These are phyloP conservation scores for Sparus aurata DNA, from an alignment of 2,797 vertebrate species.

Conservation along the genomic window DNA sequence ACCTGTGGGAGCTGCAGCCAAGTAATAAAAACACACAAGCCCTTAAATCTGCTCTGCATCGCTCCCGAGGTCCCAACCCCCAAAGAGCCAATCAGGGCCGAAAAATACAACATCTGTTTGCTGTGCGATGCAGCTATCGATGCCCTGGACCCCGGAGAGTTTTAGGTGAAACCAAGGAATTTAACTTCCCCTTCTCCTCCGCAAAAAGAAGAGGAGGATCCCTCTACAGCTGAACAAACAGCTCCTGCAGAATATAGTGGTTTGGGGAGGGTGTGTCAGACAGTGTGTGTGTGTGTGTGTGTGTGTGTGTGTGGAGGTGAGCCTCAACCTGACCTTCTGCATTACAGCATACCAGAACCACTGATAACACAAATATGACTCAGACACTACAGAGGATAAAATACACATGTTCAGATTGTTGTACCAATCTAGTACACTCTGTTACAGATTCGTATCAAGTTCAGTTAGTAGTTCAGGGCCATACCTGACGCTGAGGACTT, in stretches of 20 bases:
- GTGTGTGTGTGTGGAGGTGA: constrained; percentile 35
- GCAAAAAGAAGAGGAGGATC: constrained; percentile 63
- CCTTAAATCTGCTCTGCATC: constrained; percentile 76
- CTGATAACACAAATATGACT: constrained; percentile 38
- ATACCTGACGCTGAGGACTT: not conserved
- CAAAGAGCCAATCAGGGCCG: constrained; percentile 47
- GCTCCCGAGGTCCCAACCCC: constrained; percentile 52
- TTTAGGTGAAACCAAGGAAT: constrained; percentile 43
- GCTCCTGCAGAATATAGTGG: constrained; percentile 37
- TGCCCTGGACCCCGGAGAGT: constrained; percentile 45
- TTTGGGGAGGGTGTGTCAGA: constrained; percentile 66
- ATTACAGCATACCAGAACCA: constrained; percentile 41
- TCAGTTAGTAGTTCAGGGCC: not conserved
- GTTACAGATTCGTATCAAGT: not conserved
- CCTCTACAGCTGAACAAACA: constrained; percentile 83
- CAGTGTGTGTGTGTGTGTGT: constrained; percentile 13
- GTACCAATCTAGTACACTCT: not conserved
- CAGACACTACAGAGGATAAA: not conserved
- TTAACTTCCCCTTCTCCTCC: constrained; percentile 42
- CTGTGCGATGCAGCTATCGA: constrained; percentile 39
- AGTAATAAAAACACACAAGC: constrained; percentile 79
- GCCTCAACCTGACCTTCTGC: constrained; percentile 52
- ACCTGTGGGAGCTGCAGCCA: constrained; percentile 78
- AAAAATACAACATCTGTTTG: constrained; percentile 72
- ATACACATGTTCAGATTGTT: not conserved